phyloP scores from a whole-genome alignment of 2,888 invertebrate genomes.

The Rhopalosiphum nymphaeae region DNA sequence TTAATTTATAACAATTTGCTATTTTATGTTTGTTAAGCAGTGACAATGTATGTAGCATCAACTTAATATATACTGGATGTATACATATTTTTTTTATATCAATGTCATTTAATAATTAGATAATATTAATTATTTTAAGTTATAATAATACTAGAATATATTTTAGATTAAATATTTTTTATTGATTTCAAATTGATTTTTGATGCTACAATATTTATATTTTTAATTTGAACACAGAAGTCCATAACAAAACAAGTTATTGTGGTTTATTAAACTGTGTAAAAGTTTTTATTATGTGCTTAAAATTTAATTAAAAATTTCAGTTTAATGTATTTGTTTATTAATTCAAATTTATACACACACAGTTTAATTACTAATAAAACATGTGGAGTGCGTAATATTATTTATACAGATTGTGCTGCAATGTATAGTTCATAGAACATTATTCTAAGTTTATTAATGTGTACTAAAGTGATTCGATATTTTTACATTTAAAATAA shows the following conservation, averaged over 20 bases:
- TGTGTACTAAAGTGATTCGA: constrained; percentile 61
- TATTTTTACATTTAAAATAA: constrained; percentile 35
- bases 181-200: neutral
- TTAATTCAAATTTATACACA: constrained; percentile 42
- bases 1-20: no score
- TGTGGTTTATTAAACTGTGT: constrained; percentile 36
- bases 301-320: constrained; percentile 19
- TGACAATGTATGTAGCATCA: no score
- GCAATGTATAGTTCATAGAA: constrained; percentile 43
- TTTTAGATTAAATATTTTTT: constrained; percentile 35
- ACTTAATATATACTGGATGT: neutral
- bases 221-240: constrained; percentile 30
- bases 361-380: constrained; percentile 13
- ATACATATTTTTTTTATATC: neutral
- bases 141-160: neutral
- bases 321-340: constrained; percentile 8
- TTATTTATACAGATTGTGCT: constrained; percentile 31
- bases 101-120: neutral
- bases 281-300: constrained; percentile 49
- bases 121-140: no score
- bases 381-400: constrained; percentile 51
- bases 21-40: no score
- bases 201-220: constrained; percentile 14
- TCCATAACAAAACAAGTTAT: constrained; percentile 18
- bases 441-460: constrained; percentile 53